phyloP scores from a whole-genome alignment of 2,888 invertebrate species.

The Ochropleura leucogaster region DNA sequence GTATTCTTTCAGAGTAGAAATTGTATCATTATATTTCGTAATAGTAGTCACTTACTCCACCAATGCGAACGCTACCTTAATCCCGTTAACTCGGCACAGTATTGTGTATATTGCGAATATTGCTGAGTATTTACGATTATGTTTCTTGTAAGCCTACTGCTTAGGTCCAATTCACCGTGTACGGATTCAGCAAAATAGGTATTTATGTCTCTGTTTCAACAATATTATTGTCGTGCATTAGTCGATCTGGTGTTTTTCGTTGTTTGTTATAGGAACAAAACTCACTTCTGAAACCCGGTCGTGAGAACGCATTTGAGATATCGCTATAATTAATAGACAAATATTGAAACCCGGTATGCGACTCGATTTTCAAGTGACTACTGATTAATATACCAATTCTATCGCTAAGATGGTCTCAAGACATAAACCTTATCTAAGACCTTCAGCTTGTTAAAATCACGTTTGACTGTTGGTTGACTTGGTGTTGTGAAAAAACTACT shows the following conservation, averaged over 20 bases:
- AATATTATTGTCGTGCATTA: conserved; percentile 4
- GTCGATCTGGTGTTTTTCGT: not conserved
- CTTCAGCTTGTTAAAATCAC: no score
- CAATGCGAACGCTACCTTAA: conserved; percentile 31
- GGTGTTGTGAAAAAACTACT: no score
- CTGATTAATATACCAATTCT: no score
- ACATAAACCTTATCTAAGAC: no score
- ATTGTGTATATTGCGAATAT: conserved; percentile 30
- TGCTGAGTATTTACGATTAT: conserved; percentile 41
- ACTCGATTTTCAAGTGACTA: no score
- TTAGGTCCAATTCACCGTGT: conserved; percentile 13
- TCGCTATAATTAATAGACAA: no score
- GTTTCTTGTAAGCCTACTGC: conserved; percentile 29
- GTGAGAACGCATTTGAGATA: no score
- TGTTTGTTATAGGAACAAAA: not conserved
- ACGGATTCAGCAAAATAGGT: conserved; percentile 4
- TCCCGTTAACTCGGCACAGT: conserved; percentile 21
- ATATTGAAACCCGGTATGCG: no score
- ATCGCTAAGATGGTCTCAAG: no score
- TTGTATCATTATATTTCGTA: not conserved
- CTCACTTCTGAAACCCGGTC: no score
- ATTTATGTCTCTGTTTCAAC: not conserved
- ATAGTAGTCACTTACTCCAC: not conserved
- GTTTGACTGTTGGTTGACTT: no score
- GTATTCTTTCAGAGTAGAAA: not conserved